phyloP scores from a whole-genome alignment of 2,797 vertebrate species.

The Cercopithecus hamlyni region DNA sequence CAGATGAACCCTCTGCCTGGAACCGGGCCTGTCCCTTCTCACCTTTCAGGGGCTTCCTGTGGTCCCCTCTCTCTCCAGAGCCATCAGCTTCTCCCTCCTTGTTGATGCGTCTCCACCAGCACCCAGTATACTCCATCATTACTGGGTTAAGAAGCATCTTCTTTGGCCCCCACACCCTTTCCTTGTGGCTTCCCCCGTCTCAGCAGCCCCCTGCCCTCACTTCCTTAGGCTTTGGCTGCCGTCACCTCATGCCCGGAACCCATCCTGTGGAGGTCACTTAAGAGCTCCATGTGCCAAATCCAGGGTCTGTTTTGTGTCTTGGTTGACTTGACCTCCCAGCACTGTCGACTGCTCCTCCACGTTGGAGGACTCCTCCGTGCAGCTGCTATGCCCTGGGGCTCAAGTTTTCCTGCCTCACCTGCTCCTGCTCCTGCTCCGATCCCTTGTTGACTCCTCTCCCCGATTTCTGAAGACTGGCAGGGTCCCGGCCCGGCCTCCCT shows the following conservation, averaged over 20 bases:
- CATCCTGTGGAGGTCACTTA: not conserved
- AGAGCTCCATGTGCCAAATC: not conserved
- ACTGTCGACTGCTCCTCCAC: not conserved
- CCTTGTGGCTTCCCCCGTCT: too few relatives aligned
- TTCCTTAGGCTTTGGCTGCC: not conserved
- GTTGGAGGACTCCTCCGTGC: not conserved
- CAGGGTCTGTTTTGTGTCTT: not conserved
- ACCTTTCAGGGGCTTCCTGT: not conserved
- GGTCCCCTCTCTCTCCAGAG: not conserved
- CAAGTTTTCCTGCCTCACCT: not conserved
- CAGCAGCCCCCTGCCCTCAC: not conserved
- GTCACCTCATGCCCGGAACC: not conserved
- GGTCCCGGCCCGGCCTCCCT: not conserved
- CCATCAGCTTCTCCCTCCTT: not conserved
- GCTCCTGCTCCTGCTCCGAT: not conserved
- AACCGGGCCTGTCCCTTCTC: not conserved
- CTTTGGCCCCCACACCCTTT: not conserved
- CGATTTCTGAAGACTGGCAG: not conserved
- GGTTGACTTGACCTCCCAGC: not conserved
- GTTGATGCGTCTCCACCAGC: not conserved
- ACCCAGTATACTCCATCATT: not conserved
- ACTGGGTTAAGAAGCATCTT: not conserved
- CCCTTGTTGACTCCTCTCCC: not conserved
- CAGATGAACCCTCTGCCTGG: not conserved
- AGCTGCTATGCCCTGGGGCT: not conserved